A percentile compares a stretch with the other conserved stretches of the same genome.
Conservation (phyloP, 2,888 invertebrate genomes). For the Cecidostiba fungosa region DNA sequence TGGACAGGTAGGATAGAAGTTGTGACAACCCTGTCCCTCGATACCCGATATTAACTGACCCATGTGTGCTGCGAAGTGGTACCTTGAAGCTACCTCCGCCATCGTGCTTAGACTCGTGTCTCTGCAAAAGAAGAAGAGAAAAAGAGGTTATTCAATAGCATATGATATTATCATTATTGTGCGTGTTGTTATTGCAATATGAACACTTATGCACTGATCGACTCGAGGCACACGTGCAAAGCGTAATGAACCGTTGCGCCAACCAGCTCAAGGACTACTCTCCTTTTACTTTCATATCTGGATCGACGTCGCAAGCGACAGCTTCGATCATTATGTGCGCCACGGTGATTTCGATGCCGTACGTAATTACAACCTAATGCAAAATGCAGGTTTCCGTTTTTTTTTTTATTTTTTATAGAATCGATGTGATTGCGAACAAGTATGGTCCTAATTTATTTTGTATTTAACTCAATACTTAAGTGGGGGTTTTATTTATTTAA, state of each 20-base stretch:
- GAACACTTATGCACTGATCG: neutral
- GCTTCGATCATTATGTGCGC: constrained; percentile 20
- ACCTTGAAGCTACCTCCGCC: constrained; percentile 84
- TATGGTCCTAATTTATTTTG: neutral
- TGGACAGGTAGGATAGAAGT: constrained; percentile 85
- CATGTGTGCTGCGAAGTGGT: constrained; percentile 87
- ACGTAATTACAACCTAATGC: constrained; percentile 26
- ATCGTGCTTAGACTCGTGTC: constrained; percentile 85
- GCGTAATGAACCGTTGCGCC: constrained; percentile 32
- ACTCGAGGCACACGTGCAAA: constrained; percentile 32
- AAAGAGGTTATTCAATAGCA: neutral
- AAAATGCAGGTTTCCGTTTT: neutral
- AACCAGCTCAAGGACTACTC: constrained; percentile 76
- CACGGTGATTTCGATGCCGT: constrained; percentile 59
- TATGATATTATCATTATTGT: neutral
- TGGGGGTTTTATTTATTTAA: neutral
- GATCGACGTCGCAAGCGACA: constrained; percentile 14
- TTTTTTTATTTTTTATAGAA: neutral
- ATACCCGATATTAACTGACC: constrained; percentile 85
- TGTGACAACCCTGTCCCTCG: constrained; percentile 86
- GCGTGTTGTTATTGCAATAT: neutral
- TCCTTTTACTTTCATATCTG: constrained; percentile 76
- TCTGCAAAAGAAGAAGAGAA: constrained; percentile 76
- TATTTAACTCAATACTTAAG: neutral
- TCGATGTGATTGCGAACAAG: neutral